Base-by-base conservation (phyloP, 2,113 vertebrate species). In the Daphoenositta chrysoptera region DNA sequence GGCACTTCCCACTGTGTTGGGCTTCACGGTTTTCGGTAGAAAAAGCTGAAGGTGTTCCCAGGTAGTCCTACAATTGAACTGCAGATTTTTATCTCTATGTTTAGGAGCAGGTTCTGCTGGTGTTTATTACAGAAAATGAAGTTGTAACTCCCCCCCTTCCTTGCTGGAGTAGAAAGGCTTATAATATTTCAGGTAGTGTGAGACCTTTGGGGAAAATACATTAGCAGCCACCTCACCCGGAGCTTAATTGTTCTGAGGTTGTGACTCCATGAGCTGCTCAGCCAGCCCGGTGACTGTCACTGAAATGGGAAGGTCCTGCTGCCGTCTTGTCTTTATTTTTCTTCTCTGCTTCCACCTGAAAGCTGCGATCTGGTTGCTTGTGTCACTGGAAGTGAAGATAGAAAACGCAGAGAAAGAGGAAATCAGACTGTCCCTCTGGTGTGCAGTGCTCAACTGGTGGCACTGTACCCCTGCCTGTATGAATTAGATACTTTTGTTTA, bases 321-420 rank as follows among this genome's bases (percentile, higher is more conserved):
- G 44, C 61, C 2, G 37, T 14, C 30, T 22, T 1, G 0, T 14
- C 39, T 12, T 23, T 1, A 0, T 51, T 35, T 60, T 42, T 8
- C 27, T 54, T 9, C 26, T n/a, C 35, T 53, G 24, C 37, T 83
- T 39, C 45, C 22, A 7, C 42, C 28, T 71, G 28, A 33, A 30
- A 50, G 77, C 54, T 57, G 30, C 11, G 9, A 3, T 27, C 31
- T 50, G 24, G 19, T 83, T 33, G 23, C 15, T 42, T 19, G 27
- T 69, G 35, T 64, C 6, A 0, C 47, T 76, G 27, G 10, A 30
- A 33, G 26, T 51, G 27, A n/a, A 53, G 57, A 8, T 3, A 9
- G 30, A 28, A 48, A 31, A 61, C 10, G 17, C 9, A 15, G 23
- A 58, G 20, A 42, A 47, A 20, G 39, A 64, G 15, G 26, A 75